phyloP scores from a whole-genome alignment of 2,888 invertebrate species.

The Oscheius sp. region DNA sequence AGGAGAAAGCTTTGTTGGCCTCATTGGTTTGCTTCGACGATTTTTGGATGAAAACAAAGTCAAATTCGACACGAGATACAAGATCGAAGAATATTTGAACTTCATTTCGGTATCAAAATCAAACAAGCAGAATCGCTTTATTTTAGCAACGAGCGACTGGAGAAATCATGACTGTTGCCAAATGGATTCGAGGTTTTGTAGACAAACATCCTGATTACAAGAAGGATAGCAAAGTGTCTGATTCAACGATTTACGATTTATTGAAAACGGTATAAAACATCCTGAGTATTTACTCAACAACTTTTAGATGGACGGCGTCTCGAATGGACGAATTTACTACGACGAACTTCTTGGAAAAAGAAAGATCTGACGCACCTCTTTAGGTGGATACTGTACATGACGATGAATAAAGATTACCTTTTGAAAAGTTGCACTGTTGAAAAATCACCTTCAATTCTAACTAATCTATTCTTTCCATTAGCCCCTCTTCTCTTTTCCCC shows the following conservation, averaged over 20 bases:
- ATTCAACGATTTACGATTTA: constrained; percentile 89
- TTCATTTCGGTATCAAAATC: constrained; percentile 49
- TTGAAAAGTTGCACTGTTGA: not conserved
- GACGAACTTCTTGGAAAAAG: constrained; percentile 53
- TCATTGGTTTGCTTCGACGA: constrained; percentile 90
- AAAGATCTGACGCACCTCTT: not conserved
- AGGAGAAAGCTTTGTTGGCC: constrained; percentile 89
- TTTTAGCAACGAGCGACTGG: constrained; percentile 80
- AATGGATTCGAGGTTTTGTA: constrained; percentile 92
- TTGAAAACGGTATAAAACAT: constrained; percentile 71
- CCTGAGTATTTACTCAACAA: not conserved
- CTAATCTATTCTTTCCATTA: not conserved
- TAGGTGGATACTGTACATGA: too few species aligned
- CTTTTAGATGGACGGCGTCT: constrained; percentile 62
- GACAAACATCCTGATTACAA: constrained; percentile 79
- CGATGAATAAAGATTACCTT: not conserved
- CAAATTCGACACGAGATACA: constrained; percentile 94
- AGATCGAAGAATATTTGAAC: constrained; percentile 92
- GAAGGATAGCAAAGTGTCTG: constrained; percentile 87
- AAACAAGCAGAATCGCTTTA: not conserved
- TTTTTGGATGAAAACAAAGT: constrained; percentile 94
- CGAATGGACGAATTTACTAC: constrained; percentile 59
- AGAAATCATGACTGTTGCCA: constrained; percentile 88
- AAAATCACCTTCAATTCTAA: not conserved
- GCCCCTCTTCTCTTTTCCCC: too few species aligned